Evolutionary conservation across 2,888 invertebrate species (phyloP).

Genomic region (Leptinotarsa juncta): DNA sequence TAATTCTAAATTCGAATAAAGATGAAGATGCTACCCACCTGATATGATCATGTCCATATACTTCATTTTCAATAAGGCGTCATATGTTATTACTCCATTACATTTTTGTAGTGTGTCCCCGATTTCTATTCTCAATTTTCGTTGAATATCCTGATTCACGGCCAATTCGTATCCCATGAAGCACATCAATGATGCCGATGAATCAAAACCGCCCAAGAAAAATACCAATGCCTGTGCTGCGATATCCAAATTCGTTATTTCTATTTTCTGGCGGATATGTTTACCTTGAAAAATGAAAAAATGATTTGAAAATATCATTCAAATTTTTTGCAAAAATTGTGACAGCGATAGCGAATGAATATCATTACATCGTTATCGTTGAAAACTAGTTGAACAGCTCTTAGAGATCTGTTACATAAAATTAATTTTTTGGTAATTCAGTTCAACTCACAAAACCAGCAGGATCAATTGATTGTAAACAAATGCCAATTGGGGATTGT

Average conservation of each 20-base stretch:
- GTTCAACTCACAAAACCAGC: too few species aligned
- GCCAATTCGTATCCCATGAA: slow-evolving; percentile 71
- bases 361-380: not conserved
- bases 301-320: not conserved
- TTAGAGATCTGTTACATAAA: too few species aligned
- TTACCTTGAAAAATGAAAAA: not conserved
- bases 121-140: slow-evolving; percentile 67
- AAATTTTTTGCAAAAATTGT: too few species aligned
- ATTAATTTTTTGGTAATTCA: too few species aligned
- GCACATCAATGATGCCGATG: slow-evolving; percentile 64
- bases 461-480: too few species aligned
- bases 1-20: not conserved
- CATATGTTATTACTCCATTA: slow-evolving; percentile 67
- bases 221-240: slow-evolving; percentile 70
- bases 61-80: slow-evolving; percentile 68
- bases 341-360: not conserved
- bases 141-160: slow-evolving; percentile 71
- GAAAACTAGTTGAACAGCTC: too few species aligned
- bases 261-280: not conserved
- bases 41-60: slow-evolving; percentile 74
- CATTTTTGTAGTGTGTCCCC: slow-evolving; percentile 44
- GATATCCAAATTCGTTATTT: slow-evolving; percentile 67
- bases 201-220: slow-evolving; percentile 68
- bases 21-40: slow-evolving; percentile 56
- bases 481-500: too few species aligned